Base-by-base conservation (phyloP, 2,113 vertebrate species). In the Tachysurus fulvidraco region DNA sequence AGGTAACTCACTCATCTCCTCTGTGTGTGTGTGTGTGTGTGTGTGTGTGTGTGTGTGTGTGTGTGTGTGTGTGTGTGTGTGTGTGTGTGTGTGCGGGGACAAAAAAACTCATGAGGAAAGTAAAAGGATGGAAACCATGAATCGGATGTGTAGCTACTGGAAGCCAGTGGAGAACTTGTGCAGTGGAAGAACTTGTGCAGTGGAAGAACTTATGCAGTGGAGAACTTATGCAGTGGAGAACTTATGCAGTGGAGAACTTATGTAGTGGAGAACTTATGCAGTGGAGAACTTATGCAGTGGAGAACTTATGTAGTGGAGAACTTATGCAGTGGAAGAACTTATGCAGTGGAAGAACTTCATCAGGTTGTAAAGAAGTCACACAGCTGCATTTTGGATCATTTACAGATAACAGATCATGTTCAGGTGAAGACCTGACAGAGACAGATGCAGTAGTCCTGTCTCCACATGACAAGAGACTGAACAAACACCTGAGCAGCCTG, bases 1-100 rank as follows among this genome's bases (percentile, higher is more conserved):
- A 95, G 98, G 98, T 99, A 94, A 90, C 86, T 28, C 19, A 7
- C 54, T n/a, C 69, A 44, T 2, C 17, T 71, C 19, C 30, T 55
- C 3, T 71, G 81, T 64, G 54, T 65, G 52, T 23, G 71, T 55
- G 17, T 62, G 60, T 64, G 54, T 65, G 52, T 16, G 71, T 74
- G 71, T 74, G 71, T 74, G 71, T 25, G 36, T 74, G 46, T 52
- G 73, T 76, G 73, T 76, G 73, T 76, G 69, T 74, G 71, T 74
- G 73, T 76, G 73, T 76, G 44, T 76, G 73, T 76, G 44, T 23
- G 65, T 69, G n/a, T 69, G 62, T 2, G 11, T 1, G 12, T 50
- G 44, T 76, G 73, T 76, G 44, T 23, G 65, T 69, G n/a, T 69
- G 62, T 2, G 11, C 0, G 12, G 2, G 46, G 46, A 5, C 46